Conservation (phyloP, 2,797 vertebrate species). For the Cirrhinus mrigala region DNA sequence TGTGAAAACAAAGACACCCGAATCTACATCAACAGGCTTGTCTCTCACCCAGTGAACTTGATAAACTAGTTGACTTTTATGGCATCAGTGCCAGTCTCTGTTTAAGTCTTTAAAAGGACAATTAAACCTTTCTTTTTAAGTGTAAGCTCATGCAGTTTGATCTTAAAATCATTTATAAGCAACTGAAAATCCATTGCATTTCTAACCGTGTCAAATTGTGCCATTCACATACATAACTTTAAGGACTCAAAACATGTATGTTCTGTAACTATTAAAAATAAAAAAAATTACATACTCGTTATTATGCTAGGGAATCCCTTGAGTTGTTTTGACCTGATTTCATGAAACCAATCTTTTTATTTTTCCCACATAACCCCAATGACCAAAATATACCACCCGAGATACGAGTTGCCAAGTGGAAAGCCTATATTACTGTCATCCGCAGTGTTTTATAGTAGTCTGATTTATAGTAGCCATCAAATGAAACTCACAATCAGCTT, state of each 20-base stretch:
- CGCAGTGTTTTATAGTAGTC: constrained; percentile 9
- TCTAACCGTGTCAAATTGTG: not conserved
- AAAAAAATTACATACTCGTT: not conserved
- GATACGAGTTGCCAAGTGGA: not conserved
- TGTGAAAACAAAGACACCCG: constrained; percentile 39
- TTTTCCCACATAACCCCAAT: not conserved
- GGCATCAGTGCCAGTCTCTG: too few relatives aligned
- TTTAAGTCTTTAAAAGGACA: not conserved
- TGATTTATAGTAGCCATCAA: constrained; percentile 44
- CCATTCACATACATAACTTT: not conserved
- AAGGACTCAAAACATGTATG: too few relatives aligned
- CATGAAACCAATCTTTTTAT: not conserved
- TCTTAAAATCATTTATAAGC: not conserved
- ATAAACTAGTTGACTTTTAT: not conserved
- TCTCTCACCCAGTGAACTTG: not conserved
- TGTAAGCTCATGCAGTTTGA: not conserved
- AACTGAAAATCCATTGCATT: not conserved
- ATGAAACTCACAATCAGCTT: constrained; percentile 6
- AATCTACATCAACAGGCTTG: constrained; percentile 21
- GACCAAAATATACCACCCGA: not conserved
- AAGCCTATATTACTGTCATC: constrained; percentile 33
- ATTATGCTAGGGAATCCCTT: not conserved
- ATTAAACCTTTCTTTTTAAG: not conserved
- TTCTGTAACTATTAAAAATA: not conserved
- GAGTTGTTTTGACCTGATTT: not conserved